Conservation (phyloP, 1,140 invertebrate species). For the Bombus consobrinus region DNA sequence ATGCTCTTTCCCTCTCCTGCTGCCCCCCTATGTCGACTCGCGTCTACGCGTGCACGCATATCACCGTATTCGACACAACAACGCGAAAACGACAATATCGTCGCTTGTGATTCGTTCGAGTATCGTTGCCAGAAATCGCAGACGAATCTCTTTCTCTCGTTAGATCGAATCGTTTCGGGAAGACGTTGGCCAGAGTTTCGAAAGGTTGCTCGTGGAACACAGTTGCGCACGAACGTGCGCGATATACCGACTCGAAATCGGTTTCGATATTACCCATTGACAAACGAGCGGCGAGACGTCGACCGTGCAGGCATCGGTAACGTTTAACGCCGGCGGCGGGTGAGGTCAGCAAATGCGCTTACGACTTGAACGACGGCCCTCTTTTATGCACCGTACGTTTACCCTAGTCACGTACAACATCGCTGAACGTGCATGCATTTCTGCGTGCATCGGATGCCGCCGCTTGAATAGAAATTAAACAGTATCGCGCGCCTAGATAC, state of each 20-base stretch:
- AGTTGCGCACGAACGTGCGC: too few species aligned
- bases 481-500: constrained; percentile 70
- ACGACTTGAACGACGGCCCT: neutral
- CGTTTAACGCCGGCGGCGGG: neutral
- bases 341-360: constrained; percentile 15
- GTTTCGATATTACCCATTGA: neutral
- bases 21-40: neutral
- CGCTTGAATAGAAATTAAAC: constrained; percentile 73
- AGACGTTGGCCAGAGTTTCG: neutral
- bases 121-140: neutral
- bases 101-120: too few species aligned
- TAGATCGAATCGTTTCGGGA: neutral
- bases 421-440: constrained; percentile 42
- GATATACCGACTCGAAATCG: too few species aligned
- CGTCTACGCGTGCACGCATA: neutral
- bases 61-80: neutral
- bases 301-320: neutral
- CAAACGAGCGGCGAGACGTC: neutral
- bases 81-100: neutral
- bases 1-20: neutral
- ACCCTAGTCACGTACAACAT: constrained; percentile 30
- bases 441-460: constrained; percentile 34
- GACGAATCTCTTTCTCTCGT: neutral
- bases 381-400: constrained; percentile 9
- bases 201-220: too few species aligned